A percentile compares a stretch with the other conserved stretches of the same genome.
These are phyloP conservation scores for Coracopsis vasa DNA, from an alignment of 2,113 vertebrate species.

Conservation along the genomic window DNA sequence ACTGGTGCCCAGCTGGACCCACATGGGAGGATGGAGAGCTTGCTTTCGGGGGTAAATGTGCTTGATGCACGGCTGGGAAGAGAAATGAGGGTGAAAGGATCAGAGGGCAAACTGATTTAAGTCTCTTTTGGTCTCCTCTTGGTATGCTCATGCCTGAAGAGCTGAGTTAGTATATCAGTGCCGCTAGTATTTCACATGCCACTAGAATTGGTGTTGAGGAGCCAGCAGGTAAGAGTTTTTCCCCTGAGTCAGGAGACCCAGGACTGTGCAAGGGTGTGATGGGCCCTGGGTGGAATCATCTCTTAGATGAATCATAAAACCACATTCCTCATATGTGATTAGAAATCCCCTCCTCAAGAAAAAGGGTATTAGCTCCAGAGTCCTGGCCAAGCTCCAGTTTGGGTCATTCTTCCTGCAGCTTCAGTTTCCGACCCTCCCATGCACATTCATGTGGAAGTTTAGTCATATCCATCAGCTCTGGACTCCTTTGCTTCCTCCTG, in stretches of 20 bases:
- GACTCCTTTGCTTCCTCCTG: background rate
- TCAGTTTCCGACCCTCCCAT: background rate
- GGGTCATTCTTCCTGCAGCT: background rate
- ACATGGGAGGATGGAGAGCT: fast-evolving
- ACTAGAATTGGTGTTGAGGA: background rate
- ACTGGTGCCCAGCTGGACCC: background rate
- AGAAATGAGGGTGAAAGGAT: background rate
- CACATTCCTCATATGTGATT: background rate
- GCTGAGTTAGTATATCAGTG: background rate
- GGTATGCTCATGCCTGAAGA: background rate
- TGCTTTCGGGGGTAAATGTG: background rate
- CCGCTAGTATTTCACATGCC: background rate
- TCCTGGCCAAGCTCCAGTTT: background rate
- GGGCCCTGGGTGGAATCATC: background rate
- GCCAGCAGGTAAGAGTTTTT: background rate
- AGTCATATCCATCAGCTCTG: background rate
- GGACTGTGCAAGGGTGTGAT: background rate
- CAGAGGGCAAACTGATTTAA: background rate
- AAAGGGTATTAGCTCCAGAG: background rate
- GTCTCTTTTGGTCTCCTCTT: background rate
- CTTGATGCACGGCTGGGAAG: background rate
- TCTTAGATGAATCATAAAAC: background rate
- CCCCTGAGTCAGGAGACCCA: background rate
- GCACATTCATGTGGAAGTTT: background rate
- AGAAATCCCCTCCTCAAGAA: background rate